These are phyloP conservation scores for Albula goreensis DNA, from an alignment of 2,113 vertebrate species.

Conservation along the genomic window DNA sequence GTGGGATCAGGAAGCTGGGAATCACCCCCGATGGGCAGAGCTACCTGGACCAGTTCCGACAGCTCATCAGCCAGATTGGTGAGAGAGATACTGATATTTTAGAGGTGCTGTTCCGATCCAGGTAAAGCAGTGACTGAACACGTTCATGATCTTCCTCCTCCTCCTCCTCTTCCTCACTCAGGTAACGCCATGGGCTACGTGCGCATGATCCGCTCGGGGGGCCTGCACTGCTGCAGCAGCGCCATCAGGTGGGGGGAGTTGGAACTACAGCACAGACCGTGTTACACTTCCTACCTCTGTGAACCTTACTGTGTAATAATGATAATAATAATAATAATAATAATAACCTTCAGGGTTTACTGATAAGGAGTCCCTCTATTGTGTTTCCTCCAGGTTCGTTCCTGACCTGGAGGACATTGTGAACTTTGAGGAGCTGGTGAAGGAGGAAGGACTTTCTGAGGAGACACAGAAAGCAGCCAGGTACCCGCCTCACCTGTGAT, in stretches of 20 bases:
- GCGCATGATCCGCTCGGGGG: conserved; percentile 96
- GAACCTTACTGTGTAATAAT: too few species aligned
- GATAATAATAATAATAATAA: too few species aligned
- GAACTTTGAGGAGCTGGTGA: conserved; percentile 97
- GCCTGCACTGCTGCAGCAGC: conserved; percentile 96
- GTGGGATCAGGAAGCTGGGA: conserved; percentile 95
- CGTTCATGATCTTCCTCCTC: too few species aligned
- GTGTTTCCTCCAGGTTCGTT: conserved; percentile 79
- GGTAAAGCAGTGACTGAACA: not conserved
- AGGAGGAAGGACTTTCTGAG: conserved; percentile 91
- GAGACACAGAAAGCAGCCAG: conserved; percentile 90
- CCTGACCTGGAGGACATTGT: conserved; percentile 98
- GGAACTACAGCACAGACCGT: not conserved
- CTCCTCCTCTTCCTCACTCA: conserved; percentile 48
- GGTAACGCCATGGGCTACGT: conserved; percentile 98
- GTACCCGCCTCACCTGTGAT: conserved; percentile 58
- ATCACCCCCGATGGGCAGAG: conserved; percentile 96
- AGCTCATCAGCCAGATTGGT: conserved; percentile 99
- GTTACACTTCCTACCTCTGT: not conserved
- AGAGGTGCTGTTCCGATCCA: not conserved
- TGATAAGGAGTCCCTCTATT: not conserved
- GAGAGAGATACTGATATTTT: conserved; percentile 31
- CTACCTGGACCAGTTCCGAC: conserved; percentile 97
- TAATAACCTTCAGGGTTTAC: too few species aligned
- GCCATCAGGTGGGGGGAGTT: conserved; percentile 83